A percentile compares a stretch with the other conserved stretches of the same genome.
These are phyloP conservation scores for Corythoichthys haematopterus DNA, from an alignment of 2,113 vertebrate genomes.

Conservation along the genomic window DNA sequence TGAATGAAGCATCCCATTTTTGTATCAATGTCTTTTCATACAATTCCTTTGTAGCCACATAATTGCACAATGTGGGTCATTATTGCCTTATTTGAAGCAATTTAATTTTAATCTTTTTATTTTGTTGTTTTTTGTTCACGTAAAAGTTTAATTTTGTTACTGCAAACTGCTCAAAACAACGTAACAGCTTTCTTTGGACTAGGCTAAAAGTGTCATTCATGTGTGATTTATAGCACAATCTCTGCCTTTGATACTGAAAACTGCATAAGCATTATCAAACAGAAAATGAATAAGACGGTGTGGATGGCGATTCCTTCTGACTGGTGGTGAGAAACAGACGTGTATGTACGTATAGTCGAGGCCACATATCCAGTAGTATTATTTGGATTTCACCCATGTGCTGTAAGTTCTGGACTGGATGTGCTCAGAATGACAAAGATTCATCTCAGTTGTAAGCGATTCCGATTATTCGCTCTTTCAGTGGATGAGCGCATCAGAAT, in stretches of 20 bases:
- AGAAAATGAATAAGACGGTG: background rate
- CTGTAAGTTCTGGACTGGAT: conserved; percentile 10
- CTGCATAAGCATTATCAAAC: background rate
- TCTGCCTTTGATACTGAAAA: background rate
- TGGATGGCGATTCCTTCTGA: background rate
- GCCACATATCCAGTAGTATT: conserved; percentile 4
- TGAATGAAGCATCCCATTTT: background rate
- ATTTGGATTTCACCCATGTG: background rate
- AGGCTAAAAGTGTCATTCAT: background rate
- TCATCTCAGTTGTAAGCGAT: conserved; percentile 47
- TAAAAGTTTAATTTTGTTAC: background rate
- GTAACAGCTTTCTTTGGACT: background rate
- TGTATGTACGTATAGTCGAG: background rate
- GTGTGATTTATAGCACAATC: background rate
- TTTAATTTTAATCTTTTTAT: background rate
- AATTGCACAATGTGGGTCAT: background rate
- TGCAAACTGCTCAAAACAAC: too few species aligned
- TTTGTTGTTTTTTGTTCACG: background rate
- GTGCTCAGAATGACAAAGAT: conserved; percentile 33
- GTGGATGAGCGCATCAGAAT: conserved; percentile 45
- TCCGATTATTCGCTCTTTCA: conserved; percentile 27
- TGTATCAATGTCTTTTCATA: background rate
- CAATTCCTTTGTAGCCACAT: background rate
- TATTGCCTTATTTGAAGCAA: background rate
- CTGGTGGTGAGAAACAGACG: background rate